These are phyloP conservation scores for Oryctes rhinoceros DNA, from an alignment of 1,140 invertebrate species.

Conservation along the genomic window DNA sequence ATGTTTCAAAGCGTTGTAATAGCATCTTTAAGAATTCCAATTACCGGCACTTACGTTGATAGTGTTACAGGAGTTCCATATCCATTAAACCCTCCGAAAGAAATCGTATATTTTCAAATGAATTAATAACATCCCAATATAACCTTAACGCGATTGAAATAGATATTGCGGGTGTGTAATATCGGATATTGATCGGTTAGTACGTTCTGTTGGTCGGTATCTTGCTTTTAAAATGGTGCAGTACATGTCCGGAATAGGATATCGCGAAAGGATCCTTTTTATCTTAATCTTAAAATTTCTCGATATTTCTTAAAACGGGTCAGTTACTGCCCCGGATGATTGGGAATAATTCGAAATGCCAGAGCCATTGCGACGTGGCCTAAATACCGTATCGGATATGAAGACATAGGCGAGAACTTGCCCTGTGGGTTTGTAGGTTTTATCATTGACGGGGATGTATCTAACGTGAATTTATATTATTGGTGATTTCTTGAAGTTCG, in stretches of 20 bases:
- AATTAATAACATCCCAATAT: background rate
- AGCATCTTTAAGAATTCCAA: no score
- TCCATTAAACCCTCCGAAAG: background rate
- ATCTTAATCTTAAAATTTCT: background rate
- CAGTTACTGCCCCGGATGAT: slow-evolving; percentile 30
- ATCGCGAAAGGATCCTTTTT: background rate
- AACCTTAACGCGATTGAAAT: background rate
- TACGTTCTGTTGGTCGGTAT: background rate
- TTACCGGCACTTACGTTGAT: no score
- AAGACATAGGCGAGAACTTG: background rate
- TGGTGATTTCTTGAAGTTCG: background rate
- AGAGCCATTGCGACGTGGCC: background rate
- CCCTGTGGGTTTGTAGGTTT: background rate
- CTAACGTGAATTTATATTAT: background rate
- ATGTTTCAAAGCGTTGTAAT: no score
- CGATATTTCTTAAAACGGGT: slow-evolving; percentile 25
- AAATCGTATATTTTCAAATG: background rate
- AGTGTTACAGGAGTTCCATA: no score
- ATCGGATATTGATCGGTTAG: slow-evolving; percentile 1
- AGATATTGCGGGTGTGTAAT: background rate
- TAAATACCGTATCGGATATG: background rate
- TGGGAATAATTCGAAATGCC: slow-evolving; percentile 8
- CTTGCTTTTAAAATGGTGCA: background rate
- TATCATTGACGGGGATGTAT: background rate
- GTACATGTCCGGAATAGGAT: background rate